Conservation (phyloP, 92 coral and sea anemone genomes). For the Paramuricea clavata region DNA sequence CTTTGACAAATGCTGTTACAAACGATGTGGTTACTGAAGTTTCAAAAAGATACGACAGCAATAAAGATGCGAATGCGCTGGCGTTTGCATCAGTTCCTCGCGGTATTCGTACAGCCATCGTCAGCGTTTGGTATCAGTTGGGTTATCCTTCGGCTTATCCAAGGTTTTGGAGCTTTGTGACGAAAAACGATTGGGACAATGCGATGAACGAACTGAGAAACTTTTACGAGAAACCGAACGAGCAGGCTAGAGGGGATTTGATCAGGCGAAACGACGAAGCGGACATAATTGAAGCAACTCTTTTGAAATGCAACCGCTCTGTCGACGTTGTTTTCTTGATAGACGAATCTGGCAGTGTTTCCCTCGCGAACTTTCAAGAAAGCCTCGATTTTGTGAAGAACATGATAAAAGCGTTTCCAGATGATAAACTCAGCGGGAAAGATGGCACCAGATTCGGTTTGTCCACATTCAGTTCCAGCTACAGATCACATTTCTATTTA, state of each 20-base stretch:
- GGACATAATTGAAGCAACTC: constrained; percentile 46
- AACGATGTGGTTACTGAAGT: not conserved
- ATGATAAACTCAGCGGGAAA: constrained; percentile 33
- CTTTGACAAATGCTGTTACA: constrained; percentile 22
- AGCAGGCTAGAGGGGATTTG: constrained; percentile 31
- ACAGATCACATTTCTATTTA: not conserved
- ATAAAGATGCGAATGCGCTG: constrained; percentile 21
- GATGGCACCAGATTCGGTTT: constrained; percentile 57
- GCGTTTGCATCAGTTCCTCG: constrained; percentile 38
- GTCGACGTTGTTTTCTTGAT: constrained; percentile 70
- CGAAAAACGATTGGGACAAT: constrained; percentile 44
- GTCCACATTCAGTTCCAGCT: constrained; percentile 11
- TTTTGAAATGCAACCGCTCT: constrained; percentile 58
- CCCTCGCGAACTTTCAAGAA: constrained; percentile 51
- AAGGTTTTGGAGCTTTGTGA: constrained; percentile 47
- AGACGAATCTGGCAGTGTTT: constrained; percentile 73
- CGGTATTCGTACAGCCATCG: constrained; percentile 56
- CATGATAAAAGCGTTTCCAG: constrained; percentile 37
- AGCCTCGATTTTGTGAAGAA: constrained; percentile 48
- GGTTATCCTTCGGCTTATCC: constrained; percentile 33
- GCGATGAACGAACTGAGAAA: constrained; percentile 55
- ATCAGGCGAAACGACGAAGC: constrained; percentile 51
- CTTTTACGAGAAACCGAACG: not conserved
- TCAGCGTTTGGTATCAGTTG: constrained; percentile 57
- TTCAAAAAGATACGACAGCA: constrained; percentile 24